Conservation (phyloP, 2,113 vertebrate genomes). For the Silurus meridionalis region DNA sequence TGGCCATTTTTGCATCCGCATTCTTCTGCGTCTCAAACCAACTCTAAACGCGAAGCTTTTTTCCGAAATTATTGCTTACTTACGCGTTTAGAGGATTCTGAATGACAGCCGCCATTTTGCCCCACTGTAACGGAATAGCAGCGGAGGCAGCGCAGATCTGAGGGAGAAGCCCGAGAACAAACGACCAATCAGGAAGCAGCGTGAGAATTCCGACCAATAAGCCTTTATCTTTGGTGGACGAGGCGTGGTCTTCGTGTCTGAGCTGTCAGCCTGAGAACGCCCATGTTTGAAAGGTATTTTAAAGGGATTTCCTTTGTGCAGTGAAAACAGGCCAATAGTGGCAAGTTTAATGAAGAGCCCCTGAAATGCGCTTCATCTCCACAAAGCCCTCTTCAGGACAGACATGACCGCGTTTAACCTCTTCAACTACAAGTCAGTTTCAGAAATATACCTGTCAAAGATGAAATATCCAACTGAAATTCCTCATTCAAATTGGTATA, state of each 20-base stretch:
- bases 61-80: slow-evolving; percentile 74
- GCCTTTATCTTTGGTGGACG: slow-evolving; percentile 48
- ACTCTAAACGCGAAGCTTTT: neutral
- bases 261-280: slow-evolving; percentile 84
- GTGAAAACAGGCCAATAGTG: slow-evolving; percentile 60
- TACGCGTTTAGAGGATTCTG: slow-evolving; percentile 99
- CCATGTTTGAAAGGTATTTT: slow-evolving; percentile 85
- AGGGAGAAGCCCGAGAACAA: slow-evolving; percentile 74
- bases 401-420: neutral
- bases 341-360: slow-evolving; percentile 51
- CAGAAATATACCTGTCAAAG: neutral
- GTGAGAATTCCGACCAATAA: slow-evolving; percentile 82
- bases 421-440: neutral
- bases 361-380: neutral
- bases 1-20: neutral
- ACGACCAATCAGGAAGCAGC: slow-evolving; percentile 77
- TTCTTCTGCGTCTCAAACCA: neutral
- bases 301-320: slow-evolving; percentile 89
- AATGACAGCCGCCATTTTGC: slow-evolving; percentile 99
- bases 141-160: slow-evolving; percentile 74
- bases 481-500: neutral
- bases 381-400: slow-evolving; percentile 4
- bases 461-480: neutral
- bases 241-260: slow-evolving; percentile 80
- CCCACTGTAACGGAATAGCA: slow-evolving; percentile 99